phyloP scores from a whole-genome alignment of 2,113 vertebrate genomes.

The Heterotilapia buettikoferi region DNA sequence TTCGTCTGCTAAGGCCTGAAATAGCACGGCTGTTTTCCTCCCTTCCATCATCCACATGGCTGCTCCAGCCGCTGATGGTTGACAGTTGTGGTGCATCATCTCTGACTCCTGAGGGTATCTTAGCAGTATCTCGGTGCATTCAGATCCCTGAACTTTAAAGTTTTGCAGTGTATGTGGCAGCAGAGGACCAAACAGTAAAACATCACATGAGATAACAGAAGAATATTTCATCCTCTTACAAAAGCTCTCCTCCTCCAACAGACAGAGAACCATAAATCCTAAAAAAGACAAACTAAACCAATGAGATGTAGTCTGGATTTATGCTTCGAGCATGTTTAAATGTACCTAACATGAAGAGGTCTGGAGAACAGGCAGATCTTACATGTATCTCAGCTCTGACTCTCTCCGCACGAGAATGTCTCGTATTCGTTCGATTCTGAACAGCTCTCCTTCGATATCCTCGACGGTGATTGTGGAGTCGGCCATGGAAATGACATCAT shows the following conservation, averaged over 20 bases:
- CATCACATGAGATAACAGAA: neutral
- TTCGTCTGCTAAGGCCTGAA: neutral
- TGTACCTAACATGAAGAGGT: neutral
- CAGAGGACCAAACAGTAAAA: neutral
- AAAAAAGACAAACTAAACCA: neutral
- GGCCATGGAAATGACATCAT: slow-evolving; percentile 80
- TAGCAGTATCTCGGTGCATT: neutral
- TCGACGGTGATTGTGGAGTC: slow-evolving; percentile 78
- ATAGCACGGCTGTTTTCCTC: neutral
- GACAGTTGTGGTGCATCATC: neutral
- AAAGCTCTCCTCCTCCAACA: neutral
- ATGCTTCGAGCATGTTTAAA: neutral
- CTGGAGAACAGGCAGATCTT: slow-evolving; percentile 42
- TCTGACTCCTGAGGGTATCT: neutral
- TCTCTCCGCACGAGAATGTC: slow-evolving; percentile 82
- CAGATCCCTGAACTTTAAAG: neutral
- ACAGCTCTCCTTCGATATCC: slow-evolving; percentile 82
- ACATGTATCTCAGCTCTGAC: slow-evolving; percentile 87
- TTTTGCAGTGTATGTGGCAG: neutral
- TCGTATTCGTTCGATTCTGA: slow-evolving; percentile 79
- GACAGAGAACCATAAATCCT: neutral
- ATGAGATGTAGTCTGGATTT: neutral
- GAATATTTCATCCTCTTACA: neutral
- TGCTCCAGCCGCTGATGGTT: neutral
- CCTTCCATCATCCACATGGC: slow-evolving; percentile 1